Conservation (phyloP, 2,888 invertebrate genomes). For the Villa cingulata region DNA sequence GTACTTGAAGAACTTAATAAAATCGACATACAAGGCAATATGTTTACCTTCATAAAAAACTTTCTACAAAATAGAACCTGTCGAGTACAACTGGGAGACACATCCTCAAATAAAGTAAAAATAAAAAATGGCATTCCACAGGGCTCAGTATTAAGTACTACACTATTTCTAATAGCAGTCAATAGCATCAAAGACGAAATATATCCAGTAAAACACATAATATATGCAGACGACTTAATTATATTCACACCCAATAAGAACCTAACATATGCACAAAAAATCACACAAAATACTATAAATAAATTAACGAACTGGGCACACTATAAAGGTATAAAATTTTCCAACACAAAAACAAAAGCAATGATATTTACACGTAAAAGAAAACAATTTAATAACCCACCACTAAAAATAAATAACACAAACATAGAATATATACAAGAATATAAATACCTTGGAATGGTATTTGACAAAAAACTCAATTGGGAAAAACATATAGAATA, state of each 20-base stretch:
- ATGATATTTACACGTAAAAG: too few relatives aligned
- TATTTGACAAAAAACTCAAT: too few relatives aligned
- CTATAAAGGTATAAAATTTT: not conserved
- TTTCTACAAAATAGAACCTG: not conserved
- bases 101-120: not conserved
- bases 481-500: too few relatives aligned
- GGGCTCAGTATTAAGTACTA: not conserved
- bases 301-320: not conserved
- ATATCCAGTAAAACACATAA: not conserved
- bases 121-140: not conserved
- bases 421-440: too few relatives aligned
- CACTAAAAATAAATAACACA: too few relatives aligned
- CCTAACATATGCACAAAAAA: not conserved
- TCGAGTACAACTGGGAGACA: not conserved
- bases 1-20: not conserved
- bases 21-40: not conserved
- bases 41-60: not conserved
- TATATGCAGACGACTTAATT: not conserved
- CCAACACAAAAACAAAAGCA: not conserved
- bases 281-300: not conserved
- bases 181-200: not conserved
- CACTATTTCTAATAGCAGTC: not conserved
- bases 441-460: too few relatives aligned
- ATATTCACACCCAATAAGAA: not conserved
- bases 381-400: too few relatives aligned